Evolutionary conservation across 2,797 vertebrate genomes (phyloP), one percentile per base, ranked within the genome.

Genomic region (Coendou prehensilis): DNA sequence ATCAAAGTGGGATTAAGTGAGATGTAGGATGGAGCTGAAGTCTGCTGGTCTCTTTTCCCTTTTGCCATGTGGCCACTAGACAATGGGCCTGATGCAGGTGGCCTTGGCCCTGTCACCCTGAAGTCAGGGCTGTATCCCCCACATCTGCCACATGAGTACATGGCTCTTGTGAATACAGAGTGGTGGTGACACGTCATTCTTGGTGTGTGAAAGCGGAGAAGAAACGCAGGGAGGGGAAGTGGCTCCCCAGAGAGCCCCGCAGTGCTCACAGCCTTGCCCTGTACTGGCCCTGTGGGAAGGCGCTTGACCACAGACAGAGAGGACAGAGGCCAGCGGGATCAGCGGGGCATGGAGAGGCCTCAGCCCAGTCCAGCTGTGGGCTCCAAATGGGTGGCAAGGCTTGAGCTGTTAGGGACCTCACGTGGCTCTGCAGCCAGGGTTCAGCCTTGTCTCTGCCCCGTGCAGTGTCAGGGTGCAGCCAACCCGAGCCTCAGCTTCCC

Each of bases 401-500:
- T 37, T 10, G 4, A 20, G 47, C n/a, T 14, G 33, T 8, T 8
- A n/a, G 81, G 45, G 82, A 54, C 33, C 57, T 26, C 50, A 33
- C 1, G 41, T 37, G 83, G 30, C 52, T 54, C 47, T 33, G 9
- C 2, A 9, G 22, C 26, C 30, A 80, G 41, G 47, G 33, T 22
- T 13, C 9, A 11, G 47, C 2, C 79, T 69, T 15, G 71, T 67
- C 61, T 93, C 91, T 10, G 54, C 41, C 33, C n/a, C 18, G 22
- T 18, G 37, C 1, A 76, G 57, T 73, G 22, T 0, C 0, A 3
- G 50, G 57, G 11, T 1, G 4, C 0, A 1, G 26, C 8, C 10
- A n/a, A 41, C 14, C n/a, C 45, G 28, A 30, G 67, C 87, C 23
- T 50, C 22, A 0, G 80, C 14, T 15, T 69, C 37, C 33, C 50